Evolutionary conservation across 2,113 vertebrate genomes (phyloP).

Genomic region (Gadus chalcogrammus): DNA sequence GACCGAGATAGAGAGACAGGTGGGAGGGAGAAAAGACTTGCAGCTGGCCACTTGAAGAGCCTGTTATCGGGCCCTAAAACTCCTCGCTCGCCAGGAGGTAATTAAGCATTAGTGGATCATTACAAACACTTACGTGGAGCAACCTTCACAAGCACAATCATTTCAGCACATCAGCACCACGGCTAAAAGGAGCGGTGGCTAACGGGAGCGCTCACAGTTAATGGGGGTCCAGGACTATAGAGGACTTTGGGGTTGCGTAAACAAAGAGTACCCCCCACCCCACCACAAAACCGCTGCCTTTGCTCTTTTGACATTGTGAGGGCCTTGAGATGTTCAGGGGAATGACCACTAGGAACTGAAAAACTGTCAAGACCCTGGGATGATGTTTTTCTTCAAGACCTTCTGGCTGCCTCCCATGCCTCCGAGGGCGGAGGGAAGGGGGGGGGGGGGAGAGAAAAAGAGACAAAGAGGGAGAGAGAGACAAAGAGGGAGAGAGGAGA

Average conservation of each 20-base stretch:
- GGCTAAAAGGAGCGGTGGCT: slow-evolving; percentile 59
- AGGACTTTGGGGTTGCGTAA: slow-evolving; percentile 32
- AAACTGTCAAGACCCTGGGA: slow-evolving; percentile 33
- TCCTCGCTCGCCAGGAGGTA: slow-evolving; percentile 58
- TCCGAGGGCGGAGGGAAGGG: no score
- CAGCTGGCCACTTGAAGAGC: slow-evolving; percentile 48
- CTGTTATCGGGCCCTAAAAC: slow-evolving; percentile 47
- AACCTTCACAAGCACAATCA: slow-evolving; percentile 71
- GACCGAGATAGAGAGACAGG: neutral
- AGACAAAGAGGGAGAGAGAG: no score
- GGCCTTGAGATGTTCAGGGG: neutral
- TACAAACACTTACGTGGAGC: slow-evolving; percentile 58
- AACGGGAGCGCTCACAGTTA: slow-evolving; percentile 28
- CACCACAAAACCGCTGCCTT: no score
- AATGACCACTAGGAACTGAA: slow-evolving; percentile 5
- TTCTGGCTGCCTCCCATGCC: no score
- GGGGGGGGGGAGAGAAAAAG: no score
- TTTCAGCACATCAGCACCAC: slow-evolving; percentile 62
- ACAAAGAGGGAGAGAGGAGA: no score
- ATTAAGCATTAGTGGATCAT: slow-evolving; percentile 71
- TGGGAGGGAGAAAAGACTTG: slow-evolving; percentile 31
- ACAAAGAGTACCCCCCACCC: slow-evolving; percentile 12
- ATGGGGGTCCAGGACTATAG: slow-evolving; percentile 10
- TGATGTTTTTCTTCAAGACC: no score
- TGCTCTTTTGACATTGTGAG: slow-evolving; percentile 28